These are phyloP conservation scores for Molossus molossus DNA, from an alignment of 2,797 vertebrate species.

Conservation along the genomic window DNA sequence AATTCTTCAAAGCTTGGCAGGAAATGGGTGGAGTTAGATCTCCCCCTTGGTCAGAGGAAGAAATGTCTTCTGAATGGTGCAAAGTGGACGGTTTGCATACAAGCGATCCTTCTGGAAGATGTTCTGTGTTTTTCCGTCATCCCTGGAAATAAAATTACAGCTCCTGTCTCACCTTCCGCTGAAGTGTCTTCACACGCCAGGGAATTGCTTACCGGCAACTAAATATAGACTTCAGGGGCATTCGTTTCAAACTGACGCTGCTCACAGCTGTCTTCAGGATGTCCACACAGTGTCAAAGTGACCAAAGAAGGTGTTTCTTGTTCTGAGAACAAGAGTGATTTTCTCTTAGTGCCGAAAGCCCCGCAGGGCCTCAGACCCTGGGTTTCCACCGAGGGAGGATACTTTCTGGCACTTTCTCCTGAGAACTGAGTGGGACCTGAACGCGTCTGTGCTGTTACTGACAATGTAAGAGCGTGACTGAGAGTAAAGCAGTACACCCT, in stretches of 20 bases:
- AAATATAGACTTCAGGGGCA: slow-evolving; percentile 68
- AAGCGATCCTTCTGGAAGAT: slow-evolving; percentile 64
- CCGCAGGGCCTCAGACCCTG: background rate
- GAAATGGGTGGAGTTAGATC: slow-evolving; percentile 7
- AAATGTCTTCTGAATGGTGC: background rate
- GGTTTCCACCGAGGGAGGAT: background rate
- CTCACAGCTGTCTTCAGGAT: slow-evolving; percentile 66
- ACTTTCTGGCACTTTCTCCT: background rate
- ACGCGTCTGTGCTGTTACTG: background rate
- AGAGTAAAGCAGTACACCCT: background rate
- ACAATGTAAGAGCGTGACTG: background rate
- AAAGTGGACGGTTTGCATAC: slow-evolving; percentile 72
- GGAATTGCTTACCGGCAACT: slow-evolving; percentile 73
- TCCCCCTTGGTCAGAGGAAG: background rate
- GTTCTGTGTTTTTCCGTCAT: slow-evolving; percentile 74
- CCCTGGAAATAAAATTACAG: slow-evolving; percentile 82
- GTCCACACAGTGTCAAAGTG: slow-evolving; percentile 72
- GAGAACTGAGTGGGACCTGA: background rate
- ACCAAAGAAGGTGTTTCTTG: slow-evolving; percentile 68
- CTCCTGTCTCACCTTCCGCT: slow-evolving; percentile 73
- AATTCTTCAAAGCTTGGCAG: slow-evolving; percentile 33
- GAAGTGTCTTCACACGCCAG: slow-evolving; percentile 80
- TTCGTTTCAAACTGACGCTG: slow-evolving; percentile 69
- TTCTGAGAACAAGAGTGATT: background rate
- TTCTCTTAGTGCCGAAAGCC: slow-evolving; percentile 24